Percentiles rank a stretch among this genome's conserved stretches.
Conservation (phyloP, 2,797 vertebrate genomes). For the Oceanodroma leucorhoa region DNA sequence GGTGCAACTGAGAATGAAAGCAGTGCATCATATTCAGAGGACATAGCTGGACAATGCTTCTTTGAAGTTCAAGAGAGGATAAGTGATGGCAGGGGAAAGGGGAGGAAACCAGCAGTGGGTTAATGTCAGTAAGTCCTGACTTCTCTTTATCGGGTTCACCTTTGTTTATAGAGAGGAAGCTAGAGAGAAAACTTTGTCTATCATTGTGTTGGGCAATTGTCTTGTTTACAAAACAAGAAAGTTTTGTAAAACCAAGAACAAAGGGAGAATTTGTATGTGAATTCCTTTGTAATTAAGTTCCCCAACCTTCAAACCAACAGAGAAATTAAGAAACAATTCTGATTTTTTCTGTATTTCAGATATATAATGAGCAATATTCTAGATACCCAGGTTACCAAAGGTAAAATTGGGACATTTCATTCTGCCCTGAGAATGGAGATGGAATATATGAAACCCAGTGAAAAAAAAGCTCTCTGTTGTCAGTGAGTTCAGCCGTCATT, state of each 20-base stretch:
- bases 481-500: not conserved
- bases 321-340: not conserved
- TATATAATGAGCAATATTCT: not conserved
- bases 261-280: fast-evolving
- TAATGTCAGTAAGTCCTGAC: not conserved
- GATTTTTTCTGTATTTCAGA: not conserved
- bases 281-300: not conserved
- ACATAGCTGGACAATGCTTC: not conserved
- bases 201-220: not conserved
- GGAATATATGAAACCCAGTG: not conserved
- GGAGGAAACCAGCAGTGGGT: not conserved
- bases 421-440: not conserved
- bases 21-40: not conserved
- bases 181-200: not conserved
- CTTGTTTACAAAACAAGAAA: too few species aligned
- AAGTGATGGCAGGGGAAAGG: not conserved
- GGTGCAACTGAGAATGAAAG: not conserved
- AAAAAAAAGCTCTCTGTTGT: not conserved
- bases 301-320: not conserved
- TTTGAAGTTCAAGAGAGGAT: not conserved
- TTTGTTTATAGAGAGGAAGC: not conserved
- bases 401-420: not conserved
- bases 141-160: not conserved
- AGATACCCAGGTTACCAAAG: not conserved
- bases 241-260: not conserved